Base-by-base conservation (phyloP, 1,140 invertebrate genomes). In the Aphaenogaster rudis region DNA sequence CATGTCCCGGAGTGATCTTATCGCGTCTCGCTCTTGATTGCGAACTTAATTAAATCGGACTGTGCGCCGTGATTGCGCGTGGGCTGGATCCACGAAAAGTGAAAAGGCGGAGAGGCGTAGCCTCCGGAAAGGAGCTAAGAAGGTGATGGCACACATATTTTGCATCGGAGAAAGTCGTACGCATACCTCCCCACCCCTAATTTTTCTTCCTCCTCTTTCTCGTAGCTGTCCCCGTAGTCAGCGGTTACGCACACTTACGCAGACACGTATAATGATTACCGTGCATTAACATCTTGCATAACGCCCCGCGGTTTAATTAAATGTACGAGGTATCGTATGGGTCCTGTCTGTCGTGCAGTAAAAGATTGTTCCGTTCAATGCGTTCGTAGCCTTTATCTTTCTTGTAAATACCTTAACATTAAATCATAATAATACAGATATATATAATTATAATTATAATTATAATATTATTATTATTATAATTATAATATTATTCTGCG, bases 151-250 rank as follows among this genome's bases (percentile, higher is more conserved):
- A 94, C 88, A 94, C 92, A 94, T 94, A 94, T 93, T 92, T 81
- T 92, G 92, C 91, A 92, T 89, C 74, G 90, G 94, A 94, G 94
- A 94, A 94, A 94, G 94, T 94, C 88, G 71, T 28, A 36, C 59
- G 63, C 69, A 45, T 63, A 50, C 42, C 11, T 57, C 33, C 33
- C 78, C 17, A n/a, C 82, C 78, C 87, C 74, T 90, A 63, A 39
- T 90, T 71, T 64, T 57, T 64, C 82, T 66, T 69, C 61, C 45
- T 74, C 15, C 11, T 66, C 8, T 21, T 84, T 81, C 72, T 78
- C 78, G 63, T 86, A 59, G 50, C 77, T 52, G 64, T 64, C 87
- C 72, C 45, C 84, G 59, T 86, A 39, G 77, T 71, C 64, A 15
- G 7, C 17, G 4, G 28, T 76, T 76, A 90, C 89, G 78, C 79